Evolutionary conservation across 2,113 vertebrate genomes (phyloP).

Genomic region (Cyphomyrus plagiostoma): DNA sequence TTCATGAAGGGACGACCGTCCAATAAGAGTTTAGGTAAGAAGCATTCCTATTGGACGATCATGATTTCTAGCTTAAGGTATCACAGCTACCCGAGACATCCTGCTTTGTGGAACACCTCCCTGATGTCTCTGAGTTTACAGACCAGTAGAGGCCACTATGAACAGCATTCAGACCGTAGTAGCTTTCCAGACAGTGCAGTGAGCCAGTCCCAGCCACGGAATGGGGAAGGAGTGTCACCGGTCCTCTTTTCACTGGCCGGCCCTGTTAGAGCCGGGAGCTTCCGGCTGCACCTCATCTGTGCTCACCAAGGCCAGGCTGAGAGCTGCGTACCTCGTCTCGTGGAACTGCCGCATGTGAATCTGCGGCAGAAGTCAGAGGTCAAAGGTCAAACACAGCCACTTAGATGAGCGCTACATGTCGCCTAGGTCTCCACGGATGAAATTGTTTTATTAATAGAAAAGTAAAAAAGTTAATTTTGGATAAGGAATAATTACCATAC

Average conservation of each 20-base stretch:
- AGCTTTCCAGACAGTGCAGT: neutral
- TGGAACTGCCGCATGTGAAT: conserved; percentile 94
- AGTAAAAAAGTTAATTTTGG: neutral
- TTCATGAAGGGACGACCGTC: neutral
- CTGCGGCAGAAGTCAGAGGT: conserved; percentile 46
- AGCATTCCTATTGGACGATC: neutral
- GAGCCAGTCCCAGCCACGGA: neutral
- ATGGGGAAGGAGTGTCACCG: conserved; percentile 42
- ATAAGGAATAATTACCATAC: neutral
- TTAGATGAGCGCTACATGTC: neutral
- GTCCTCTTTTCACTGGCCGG: conserved; percentile 54
- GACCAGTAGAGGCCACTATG: neutral
- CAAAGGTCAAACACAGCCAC: neutral
- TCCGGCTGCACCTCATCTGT: conserved; percentile 82
- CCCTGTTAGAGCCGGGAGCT: conserved; percentile 45
- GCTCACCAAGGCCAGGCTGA: conserved; percentile 83
- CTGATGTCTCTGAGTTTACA: neutral
- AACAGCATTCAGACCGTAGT: neutral
- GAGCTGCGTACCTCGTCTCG: conserved; percentile 84
- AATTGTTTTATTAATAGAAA: neutral
- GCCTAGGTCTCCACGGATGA: neutral
- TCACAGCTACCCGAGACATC: neutral
- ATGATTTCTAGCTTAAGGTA: neutral
- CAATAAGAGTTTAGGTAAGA: neutral
- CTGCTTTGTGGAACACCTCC: neutral